Evolutionary conservation across 2,797 vertebrate genomes (phyloP).

Genomic region (Alcedo quadribrachys): DNA sequence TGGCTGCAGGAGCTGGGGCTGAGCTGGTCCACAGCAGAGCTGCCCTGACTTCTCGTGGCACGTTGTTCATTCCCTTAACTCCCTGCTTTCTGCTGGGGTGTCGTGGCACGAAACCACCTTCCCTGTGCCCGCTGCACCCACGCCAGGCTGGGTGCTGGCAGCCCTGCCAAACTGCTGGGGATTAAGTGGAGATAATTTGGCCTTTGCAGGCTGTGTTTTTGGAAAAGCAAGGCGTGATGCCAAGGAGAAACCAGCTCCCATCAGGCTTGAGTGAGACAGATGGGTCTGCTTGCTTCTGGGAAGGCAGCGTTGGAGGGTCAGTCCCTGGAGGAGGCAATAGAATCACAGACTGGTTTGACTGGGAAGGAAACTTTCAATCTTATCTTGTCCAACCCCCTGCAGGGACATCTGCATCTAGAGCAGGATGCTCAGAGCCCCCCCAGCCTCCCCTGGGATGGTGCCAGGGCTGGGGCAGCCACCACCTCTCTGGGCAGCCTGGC

Average conservation of each 20-base stretch:
- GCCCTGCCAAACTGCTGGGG: not conserved
- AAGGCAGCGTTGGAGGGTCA: rapidly evolving
- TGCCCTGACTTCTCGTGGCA: not conserved
- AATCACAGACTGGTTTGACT: not conserved
- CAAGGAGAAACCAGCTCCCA: not conserved
- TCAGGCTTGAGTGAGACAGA: rapidly evolving
- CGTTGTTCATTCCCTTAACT: rapidly evolving
- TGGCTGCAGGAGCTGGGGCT: not conserved
- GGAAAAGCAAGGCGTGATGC: not conserved
- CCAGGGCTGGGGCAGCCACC: not conserved
- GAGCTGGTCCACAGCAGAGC: not conserved
- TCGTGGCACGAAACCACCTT: rapidly evolving
- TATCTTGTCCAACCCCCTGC: no score
- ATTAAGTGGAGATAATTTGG: not conserved
- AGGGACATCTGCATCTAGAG: no score
- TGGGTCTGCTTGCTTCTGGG: not conserved
- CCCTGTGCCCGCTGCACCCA: not conserved
- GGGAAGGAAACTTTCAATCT: no score
- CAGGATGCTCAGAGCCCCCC: not conserved
- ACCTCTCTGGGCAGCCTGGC: not conserved
- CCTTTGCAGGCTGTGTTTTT: not conserved
- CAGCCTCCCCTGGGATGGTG: not conserved
- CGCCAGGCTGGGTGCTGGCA: no score
- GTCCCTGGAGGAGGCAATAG: not conserved
- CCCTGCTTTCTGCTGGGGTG: rapidly evolving